Percentiles rank a stretch among this genome's conserved stretches.
These are phyloP conservation scores for Apodemia zela DNA, from an alignment of 2,888 invertebrate species.

Conservation along the genomic window DNA sequence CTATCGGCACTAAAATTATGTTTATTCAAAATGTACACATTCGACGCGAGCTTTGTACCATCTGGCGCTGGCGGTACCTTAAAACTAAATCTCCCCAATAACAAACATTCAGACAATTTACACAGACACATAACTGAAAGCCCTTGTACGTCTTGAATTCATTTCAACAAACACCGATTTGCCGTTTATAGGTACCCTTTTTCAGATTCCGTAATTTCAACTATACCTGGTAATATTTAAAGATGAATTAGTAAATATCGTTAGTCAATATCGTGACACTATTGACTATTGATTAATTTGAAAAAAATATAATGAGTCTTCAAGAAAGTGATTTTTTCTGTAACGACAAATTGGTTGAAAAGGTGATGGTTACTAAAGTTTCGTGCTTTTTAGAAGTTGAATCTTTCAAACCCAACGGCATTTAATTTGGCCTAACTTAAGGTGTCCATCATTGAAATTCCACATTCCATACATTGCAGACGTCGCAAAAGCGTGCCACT, in stretches of 20 bases:
- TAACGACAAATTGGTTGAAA: conserved; percentile 1
- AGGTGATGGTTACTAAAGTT: conserved; percentile 1
- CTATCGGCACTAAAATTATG: conserved; percentile 77
- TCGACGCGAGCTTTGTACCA: conserved; percentile 47
- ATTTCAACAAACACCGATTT: not conserved
- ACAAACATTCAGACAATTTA: conserved; percentile 22
- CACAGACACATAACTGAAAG: conserved; percentile 28
- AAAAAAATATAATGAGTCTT: not conserved
- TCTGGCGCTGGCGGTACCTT: conserved; percentile 35
- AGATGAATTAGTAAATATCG: conserved; percentile 7
- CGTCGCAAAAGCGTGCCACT: conserved; percentile 43
- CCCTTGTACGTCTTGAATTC: conserved; percentile 14
- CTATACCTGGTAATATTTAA: conserved; percentile 9
- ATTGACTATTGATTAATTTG: conserved; percentile 9
- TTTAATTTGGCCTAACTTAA: conserved; percentile 7
- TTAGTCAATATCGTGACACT: too few relatives aligned
- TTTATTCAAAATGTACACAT: conserved; percentile 70
- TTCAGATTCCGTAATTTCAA: not conserved
- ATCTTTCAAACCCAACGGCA: not conserved
- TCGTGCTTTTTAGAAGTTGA: conserved; percentile 4
- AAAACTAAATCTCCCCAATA: conserved; percentile 25
- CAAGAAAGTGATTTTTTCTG: not conserved
- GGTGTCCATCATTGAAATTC: conserved; percentile 14
- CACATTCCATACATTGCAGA: conserved; percentile 26
- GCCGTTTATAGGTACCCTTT: not conserved